Evolutionary conservation across 2,888 invertebrate species (phyloP), one percentile per base, ranked within the genome.

Genomic region (Callyntrura sp.): DNA sequence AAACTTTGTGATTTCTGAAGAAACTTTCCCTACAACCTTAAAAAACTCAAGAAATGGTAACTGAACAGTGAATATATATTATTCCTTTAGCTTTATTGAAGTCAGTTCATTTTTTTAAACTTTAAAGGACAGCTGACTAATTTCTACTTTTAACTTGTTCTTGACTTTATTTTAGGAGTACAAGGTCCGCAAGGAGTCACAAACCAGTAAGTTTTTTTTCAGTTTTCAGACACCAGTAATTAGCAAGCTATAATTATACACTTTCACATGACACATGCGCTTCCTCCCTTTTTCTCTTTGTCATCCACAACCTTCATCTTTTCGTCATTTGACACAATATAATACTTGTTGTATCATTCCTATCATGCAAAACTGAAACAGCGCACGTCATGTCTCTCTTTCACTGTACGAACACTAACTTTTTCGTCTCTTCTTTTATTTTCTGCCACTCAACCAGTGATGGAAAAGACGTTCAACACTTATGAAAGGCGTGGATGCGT

Each of bases 161-260:
- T 84, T 87, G 55, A 82, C 17, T 91, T 73, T 73, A 68, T 85
- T 89, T 25, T 79, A 92, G 92, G 92, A 92, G 88, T 91, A 88
- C 88, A 91, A 91, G 90, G 92, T 92, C 28, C 90, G 92, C 14
- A 91, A 91, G 68, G 92, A 92, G 68, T 90, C 90, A 57, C 85
- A 88, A 85, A 92, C 88, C 68, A 14, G 92, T 92, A 90, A 92
- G 91, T 85, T n/a, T 51, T n/a, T n/a, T n/a, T n/a, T n/a, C n/a
- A n/a, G n/a, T n/a, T n/a, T 55, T 60, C 9, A 11, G 4, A 62
- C n/a, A 23, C 17, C n/a, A 55, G 51, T 60, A 73, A 70, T 62
- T 81, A 82, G 82, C 65, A 43, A 68, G 55, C 70, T 45, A 70
- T 45, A 86, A 60, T 55, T 55, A 55, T n/a, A 76, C 60, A 35